A percentile compares a stretch with the other conserved stretches of the same genome.
Evolutionary conservation across 2,797 vertebrate species (phyloP).

Genomic region (Amazona ochrocephala): DNA sequence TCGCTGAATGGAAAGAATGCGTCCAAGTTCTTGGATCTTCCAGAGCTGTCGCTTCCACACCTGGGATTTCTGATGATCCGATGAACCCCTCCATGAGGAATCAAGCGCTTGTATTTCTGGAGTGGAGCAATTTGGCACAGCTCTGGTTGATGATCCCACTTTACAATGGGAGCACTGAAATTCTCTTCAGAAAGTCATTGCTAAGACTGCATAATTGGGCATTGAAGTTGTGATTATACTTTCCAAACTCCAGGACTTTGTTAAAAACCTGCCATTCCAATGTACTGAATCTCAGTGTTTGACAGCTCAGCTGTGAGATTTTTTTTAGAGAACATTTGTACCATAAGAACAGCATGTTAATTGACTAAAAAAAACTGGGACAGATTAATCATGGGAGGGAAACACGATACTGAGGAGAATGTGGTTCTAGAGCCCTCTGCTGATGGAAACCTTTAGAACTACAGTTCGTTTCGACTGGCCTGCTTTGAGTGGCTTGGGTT

Average conservation of each 20-base stretch:
- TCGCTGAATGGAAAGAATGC: neutral
- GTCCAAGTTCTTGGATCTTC: neutral
- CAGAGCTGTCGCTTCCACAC: neutral
- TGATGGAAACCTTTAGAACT: neutral
- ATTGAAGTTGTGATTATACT: slow-evolving; percentile 65
- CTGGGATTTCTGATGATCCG: neutral
- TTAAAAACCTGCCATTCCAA: slow-evolving; percentile 64
- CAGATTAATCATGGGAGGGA: slow-evolving; percentile 71
- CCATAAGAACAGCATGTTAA: slow-evolving; percentile 70
- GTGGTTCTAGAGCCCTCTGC: slow-evolving; percentile 38
- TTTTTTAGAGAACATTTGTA: slow-evolving; percentile 65
- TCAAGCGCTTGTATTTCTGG: neutral
- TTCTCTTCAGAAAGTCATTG: neutral
- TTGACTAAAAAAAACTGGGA: slow-evolving; percentile 72
- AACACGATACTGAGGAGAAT: neutral
- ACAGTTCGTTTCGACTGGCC: neutral
- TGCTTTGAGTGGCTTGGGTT: neutral
- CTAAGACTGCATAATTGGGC: slow-evolving; percentile 47
- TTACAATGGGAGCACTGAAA: neutral
- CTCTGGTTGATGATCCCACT: neutral
- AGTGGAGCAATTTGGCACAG: neutral
- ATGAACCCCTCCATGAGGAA: neutral
- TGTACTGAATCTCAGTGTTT: slow-evolving; percentile 51
- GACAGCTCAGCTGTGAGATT: slow-evolving; percentile 62
- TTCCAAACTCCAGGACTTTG: slow-evolving; percentile 32